These are phyloP conservation scores for Oscheius sp. DNA, from an alignment of 2,888 invertebrate species.

Conservation along the genomic window DNA sequence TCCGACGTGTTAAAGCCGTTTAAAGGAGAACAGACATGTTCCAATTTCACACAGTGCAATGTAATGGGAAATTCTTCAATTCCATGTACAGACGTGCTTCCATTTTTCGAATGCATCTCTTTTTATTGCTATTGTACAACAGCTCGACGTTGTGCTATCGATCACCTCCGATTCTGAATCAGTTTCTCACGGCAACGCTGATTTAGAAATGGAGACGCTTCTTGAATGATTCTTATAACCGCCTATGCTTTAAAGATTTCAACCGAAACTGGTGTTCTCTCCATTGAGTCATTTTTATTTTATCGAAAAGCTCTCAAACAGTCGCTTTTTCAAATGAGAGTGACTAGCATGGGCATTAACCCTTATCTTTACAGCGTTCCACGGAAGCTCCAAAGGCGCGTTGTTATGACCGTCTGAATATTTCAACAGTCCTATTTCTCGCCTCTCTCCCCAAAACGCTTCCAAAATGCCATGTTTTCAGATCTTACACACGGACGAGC, in stretches of 20 bases:
- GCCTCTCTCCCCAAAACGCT: background rate
- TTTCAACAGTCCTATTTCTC: constrained; percentile 18
- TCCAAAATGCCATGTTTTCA: constrained; percentile 4
- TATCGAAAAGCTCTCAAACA: background rate
- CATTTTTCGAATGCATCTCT: constrained; percentile 6
- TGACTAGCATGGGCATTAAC: background rate
- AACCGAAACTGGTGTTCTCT: too few relatives aligned
- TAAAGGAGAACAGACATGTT: background rate
- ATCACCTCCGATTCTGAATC: constrained; percentile 33
- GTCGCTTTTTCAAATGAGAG: background rate
- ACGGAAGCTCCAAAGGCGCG: constrained; percentile 22
- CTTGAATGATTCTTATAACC: background rate
- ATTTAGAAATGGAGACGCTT: background rate
- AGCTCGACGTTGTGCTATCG: constrained; percentile 25
- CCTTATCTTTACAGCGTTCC: constrained; percentile 30
- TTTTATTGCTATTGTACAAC: constrained; percentile 26
- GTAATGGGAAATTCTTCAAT: too few relatives aligned
- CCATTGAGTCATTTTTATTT: background rate
- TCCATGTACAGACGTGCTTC: too few relatives aligned
- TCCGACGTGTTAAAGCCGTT: background rate
- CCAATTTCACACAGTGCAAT: too few relatives aligned
- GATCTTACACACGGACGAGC: background rate
- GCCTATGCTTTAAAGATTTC: too few relatives aligned
- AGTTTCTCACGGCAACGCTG: background rate
- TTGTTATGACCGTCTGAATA: constrained; percentile 25